Evolutionary conservation across 92 coral and sea anemone species (phyloP), one percentile per base, ranked within the genome.

Genomic region (Galaxea fascicularis): DNA sequence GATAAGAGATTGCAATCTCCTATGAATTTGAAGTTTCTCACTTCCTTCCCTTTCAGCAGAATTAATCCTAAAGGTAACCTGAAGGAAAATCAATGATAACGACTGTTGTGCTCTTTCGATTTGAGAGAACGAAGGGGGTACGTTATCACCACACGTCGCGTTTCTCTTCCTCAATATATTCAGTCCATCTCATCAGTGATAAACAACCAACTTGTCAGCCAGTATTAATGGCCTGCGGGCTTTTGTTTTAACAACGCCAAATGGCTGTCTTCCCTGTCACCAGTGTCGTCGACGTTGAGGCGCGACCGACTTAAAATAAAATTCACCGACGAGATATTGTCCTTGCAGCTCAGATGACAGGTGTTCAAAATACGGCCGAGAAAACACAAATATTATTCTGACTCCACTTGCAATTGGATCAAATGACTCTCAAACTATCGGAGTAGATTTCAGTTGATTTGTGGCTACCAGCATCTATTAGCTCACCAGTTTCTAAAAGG

Each of bases 161-260:
- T 26, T 17, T 64, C 26, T 44, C 49, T 25, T 14, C 24, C 10
- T 18, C n/a, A 26, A 46, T 18, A 64, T 63, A 41, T 46, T 64
- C 54, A 65, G 73, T 27, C 57, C 85, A 80, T 24, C 85, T 80
- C n/a, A 76, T 70, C 65, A 78, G 21, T 18, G 53, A 51, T 13
- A 58, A 25, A 60, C 7, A 12, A 56, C 63, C 26, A n/a, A 29
- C 73, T n/a, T 49, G 20, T 68, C 58, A 56, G 71, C 66, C 65
- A 35, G 25, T 67, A 80, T 22, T 41, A 21, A 56, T 57, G 47
- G 65, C 76, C 68, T 52, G 85, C 68, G 60, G 77, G 71, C 58
- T 70, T 82, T 71, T 82, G 24, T 54, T 70, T 41, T 54, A 54
- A 71, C 86, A 56, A 45, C 27, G 58, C 78, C 17, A 56, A 54